phyloP scores from a whole-genome alignment of 1,140 invertebrate species.

The Streblospio benedicti region DNA sequence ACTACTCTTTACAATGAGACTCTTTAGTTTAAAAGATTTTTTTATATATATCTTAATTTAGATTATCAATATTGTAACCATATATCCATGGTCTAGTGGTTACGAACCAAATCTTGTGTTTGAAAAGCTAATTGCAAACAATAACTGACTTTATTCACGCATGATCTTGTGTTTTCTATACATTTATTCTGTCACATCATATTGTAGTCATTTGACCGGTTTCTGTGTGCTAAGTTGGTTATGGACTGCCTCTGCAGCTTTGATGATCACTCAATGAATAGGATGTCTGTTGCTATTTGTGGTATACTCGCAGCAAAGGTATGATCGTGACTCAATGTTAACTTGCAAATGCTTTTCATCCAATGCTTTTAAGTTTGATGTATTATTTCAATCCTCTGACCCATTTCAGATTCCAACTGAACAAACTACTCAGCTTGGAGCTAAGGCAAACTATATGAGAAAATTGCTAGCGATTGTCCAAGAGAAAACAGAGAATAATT shows the following conservation, averaged over 20 bases:
- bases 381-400: too few relatives aligned
- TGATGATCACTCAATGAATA: conserved; percentile 64
- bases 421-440: conserved; percentile 64
- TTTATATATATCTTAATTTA: too few relatives aligned
- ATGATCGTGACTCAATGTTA: conserved; percentile 15
- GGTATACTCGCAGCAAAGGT: conserved; percentile 59
- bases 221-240: conserved; percentile 64
- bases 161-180: too few relatives aligned
- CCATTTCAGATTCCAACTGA: conserved; percentile 62
- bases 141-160: too few relatives aligned
- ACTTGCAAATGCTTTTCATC: not conserved
- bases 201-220: conserved; percentile 59
- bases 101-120: too few relatives aligned
- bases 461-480: conserved; percentile 64
- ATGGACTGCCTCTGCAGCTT: conserved; percentile 66
- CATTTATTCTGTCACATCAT: not conserved
- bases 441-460: conserved; percentile 62
- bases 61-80: too few relatives aligned
- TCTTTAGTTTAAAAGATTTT: too few relatives aligned
- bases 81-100: too few relatives aligned
- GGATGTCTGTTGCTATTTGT: conserved; percentile 75
- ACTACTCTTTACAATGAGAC: too few relatives aligned
- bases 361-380: too few relatives aligned
- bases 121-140: too few relatives aligned
- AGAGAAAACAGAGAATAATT: conserved; percentile 52